phyloP scores from a whole-genome alignment of 2,888 invertebrate genomes.

The Microplitis manilae region DNA sequence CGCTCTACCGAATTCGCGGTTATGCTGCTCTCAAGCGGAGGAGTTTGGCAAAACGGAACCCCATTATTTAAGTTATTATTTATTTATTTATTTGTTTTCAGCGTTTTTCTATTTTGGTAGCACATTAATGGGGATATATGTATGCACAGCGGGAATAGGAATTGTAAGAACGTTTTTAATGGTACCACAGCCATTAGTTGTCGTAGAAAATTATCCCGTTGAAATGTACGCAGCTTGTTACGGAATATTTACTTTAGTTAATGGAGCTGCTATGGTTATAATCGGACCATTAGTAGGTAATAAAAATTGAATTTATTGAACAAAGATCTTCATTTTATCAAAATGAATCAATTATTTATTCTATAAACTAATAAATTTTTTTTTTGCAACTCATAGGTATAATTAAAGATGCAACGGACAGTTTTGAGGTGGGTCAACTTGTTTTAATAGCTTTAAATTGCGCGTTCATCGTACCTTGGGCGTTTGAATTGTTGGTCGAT shows the following conservation, averaged over 20 bases:
- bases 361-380: slow-evolving; percentile 50
- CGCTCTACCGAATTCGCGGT: too few relatives aligned
- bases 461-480: slow-evolving; percentile 81
- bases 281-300: slow-evolving; percentile 81
- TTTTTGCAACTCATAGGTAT: slow-evolving; percentile 73
- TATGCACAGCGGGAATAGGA: slow-evolving; percentile 78
- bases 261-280: slow-evolving; percentile 79
- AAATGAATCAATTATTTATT: neutral
- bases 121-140: slow-evolving; percentile 75
- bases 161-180: slow-evolving; percentile 81
- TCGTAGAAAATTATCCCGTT: slow-evolving; percentile 79
- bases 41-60: too few relatives aligned
- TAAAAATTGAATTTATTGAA: slow-evolving; percentile 46
- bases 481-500: slow-evolving; percentile 72
- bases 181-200: slow-evolving; percentile 80
- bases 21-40: too few relatives aligned
- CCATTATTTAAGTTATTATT: too few relatives aligned
- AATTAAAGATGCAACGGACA: slow-evolving; percentile 77
- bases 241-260: slow-evolving; percentile 81
- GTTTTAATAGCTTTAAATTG: slow-evolving; percentile 79
- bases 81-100: slow-evolving; percentile 53
- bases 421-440: slow-evolving; percentile 79
- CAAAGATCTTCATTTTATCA: slow-evolving; percentile 36
- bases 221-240: slow-evolving; percentile 83
- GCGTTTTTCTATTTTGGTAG: slow-evolving; percentile 76